Evolutionary conservation across 2,797 vertebrate species (phyloP).

Genomic region (Acipenser oxyrinchus): DNA sequence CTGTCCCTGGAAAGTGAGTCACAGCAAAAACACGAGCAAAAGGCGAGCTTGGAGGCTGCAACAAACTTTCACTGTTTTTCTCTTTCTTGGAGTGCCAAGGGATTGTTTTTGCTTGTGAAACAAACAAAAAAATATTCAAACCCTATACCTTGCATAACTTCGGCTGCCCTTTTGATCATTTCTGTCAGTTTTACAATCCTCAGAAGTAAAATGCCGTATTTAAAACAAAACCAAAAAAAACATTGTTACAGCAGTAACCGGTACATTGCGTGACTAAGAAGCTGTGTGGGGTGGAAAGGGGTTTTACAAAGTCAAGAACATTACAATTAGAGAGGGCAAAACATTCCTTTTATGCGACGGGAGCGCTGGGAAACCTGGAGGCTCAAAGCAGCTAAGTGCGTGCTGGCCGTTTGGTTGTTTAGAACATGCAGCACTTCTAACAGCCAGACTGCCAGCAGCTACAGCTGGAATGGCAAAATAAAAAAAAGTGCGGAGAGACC

Average conservation of each 20-base stretch:
- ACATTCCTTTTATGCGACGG: background rate
- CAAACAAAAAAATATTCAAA: conserved; percentile 12
- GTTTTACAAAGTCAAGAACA: background rate
- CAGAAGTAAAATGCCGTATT: background rate
- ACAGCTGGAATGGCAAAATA: too few species aligned
- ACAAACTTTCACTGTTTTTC: background rate
- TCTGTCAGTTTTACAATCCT: background rate
- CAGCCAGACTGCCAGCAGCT: too few species aligned
- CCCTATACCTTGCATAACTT: conserved; percentile 1
- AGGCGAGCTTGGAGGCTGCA: background rate
- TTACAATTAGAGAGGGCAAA: background rate
- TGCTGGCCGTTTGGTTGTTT: background rate
- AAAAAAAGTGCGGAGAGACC: too few species aligned
- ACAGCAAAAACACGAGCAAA: conserved; percentile 13
- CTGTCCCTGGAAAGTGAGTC: conserved; percentile 11
- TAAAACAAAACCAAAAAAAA: background rate
- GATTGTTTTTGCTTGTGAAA: conserved; percentile 16
- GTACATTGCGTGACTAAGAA: conserved; percentile 4
- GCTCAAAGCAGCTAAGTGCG: background rate
- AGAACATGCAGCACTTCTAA: background rate
- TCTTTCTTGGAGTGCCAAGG: conserved; percentile 5
- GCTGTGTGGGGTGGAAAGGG: background rate
- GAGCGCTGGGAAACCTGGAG: background rate
- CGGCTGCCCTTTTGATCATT: background rate
- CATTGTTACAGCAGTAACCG: background rate